A percentile compares a stretch with the other conserved stretches of the same genome.
Conservation (phyloP, 1,140 invertebrate species). For the Hypothenemus hampei region DNA sequence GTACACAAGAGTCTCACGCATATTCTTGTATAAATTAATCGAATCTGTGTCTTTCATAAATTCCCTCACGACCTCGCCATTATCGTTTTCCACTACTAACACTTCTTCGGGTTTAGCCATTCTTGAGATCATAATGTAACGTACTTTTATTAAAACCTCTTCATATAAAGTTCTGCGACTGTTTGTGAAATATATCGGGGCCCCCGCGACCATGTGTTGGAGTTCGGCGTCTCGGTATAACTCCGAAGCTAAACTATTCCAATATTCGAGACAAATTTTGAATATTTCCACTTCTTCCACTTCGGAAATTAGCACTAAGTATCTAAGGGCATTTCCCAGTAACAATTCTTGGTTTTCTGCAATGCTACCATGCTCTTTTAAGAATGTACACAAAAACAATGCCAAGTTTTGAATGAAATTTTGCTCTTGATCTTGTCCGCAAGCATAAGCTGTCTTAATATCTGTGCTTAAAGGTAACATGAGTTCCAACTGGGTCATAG, state of each 20-base stretch:
- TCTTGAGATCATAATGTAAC: slow-evolving; percentile 98
- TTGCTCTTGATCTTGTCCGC: slow-evolving; percentile 93
- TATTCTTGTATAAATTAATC: slow-evolving; percentile 99
- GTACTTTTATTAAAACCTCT: slow-evolving; percentile 78
- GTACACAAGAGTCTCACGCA: slow-evolving; percentile 98
- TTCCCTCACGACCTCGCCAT: slow-evolving; percentile 98
- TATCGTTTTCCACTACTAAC: slow-evolving; percentile 99
- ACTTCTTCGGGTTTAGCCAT: slow-evolving; percentile 99
- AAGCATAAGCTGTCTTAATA: slow-evolving; percentile 88
- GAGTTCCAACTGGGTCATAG: slow-evolving; percentile 85
- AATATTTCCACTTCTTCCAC: slow-evolving; percentile 99
- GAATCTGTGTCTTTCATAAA: slow-evolving; percentile 99
- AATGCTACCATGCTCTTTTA: slow-evolving; percentile 91
- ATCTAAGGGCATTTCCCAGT: slow-evolving; percentile 80
- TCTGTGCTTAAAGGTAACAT: slow-evolving; percentile 90
- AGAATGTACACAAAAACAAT: slow-evolving; percentile 93
- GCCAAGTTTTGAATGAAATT: slow-evolving; percentile 99
- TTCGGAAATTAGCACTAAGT: slow-evolving; percentile 95
- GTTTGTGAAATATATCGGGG: slow-evolving; percentile 45
- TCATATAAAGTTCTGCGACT: slow-evolving; percentile 42
- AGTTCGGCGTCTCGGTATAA: slow-evolving; percentile 73
- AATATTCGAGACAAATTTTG: slow-evolving; percentile 99
- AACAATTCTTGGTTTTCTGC: slow-evolving; percentile 75
- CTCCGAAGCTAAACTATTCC: slow-evolving; percentile 90
- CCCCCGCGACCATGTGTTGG: slow-evolving; percentile 43